Percentiles rank a stretch among this genome's conserved stretches.
Evolutionary conservation across 2,888 invertebrate species (phyloP).

Genomic region (Diabrotica balteata): DNA sequence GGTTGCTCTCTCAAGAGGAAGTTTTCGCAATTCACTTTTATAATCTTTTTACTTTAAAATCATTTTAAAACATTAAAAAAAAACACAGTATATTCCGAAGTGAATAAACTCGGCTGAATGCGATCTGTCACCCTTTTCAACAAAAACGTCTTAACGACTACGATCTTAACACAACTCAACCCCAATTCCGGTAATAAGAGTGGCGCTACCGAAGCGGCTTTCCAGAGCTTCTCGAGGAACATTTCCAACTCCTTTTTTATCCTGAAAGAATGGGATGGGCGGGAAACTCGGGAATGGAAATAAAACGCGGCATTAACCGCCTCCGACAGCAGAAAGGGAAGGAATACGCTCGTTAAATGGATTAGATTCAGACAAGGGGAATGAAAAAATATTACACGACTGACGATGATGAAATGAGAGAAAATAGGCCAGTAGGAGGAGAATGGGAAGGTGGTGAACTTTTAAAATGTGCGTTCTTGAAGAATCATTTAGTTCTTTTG

Average conservation of each 20-base stretch:
- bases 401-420: conserved; percentile 40
- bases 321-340: conserved; percentile 49
- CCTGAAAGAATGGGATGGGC: conserved; percentile 15
- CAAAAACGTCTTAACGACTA: conserved; percentile 8
- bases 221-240: conserved; percentile 6
- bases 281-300: conserved; percentile 47
- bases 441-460: conserved; percentile 29
- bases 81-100: not conserved
- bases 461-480: conserved; percentile 16
- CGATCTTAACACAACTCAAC: conserved; percentile 9
- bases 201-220: conserved; percentile 6
- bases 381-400: conserved; percentile 58
- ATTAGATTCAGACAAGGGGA: conserved; percentile 57
- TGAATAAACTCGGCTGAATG: not conserved
- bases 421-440: not conserved
- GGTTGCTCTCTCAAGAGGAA: too few relatives aligned
- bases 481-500: too few relatives aligned
- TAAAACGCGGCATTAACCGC: conserved; percentile 55
- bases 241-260: conserved; percentile 24
- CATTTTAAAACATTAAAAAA: too few relatives aligned
- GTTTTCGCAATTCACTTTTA: too few relatives aligned
- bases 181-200: conserved; percentile 14
- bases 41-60: too few relatives aligned
- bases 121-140: not conserved
- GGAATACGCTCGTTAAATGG: conserved; percentile 53